Base-by-base conservation (phyloP, 2,888 invertebrate genomes). In the Drosophila demipolita region DNA sequence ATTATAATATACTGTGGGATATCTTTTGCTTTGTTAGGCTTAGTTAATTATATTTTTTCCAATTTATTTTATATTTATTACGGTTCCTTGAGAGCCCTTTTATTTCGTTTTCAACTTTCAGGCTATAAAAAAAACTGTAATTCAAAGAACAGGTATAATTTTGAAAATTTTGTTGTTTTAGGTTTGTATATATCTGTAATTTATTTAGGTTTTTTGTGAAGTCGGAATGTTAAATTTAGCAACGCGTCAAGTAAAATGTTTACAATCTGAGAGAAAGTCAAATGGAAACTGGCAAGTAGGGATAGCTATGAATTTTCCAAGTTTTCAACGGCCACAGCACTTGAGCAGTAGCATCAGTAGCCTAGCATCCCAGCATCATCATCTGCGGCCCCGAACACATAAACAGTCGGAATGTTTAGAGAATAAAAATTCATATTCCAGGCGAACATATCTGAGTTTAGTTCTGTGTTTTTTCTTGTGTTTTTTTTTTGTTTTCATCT, bases 261-360 rank as follows among this genome's bases (percentile, higher is more conserved):
- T 90, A 90, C 91, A 91, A 89, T 83, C 83, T 90, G 23, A 36
- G 90, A 83, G 89, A 90, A 91, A 78, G 83, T 83, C 84, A 86
- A 75, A 87, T 80, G 73, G 78, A 78, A 81, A 71, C 69, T 70
- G 68, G 66, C 66, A 61, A 54, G 71, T 33, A 45, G 36, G 54
- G 48, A 20, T 53, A 69, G 38, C 66, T 45, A 52, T 53, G 81
- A 71, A 80, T 73, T 76, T 85, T 82, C 69, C 71, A 69, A 73
- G 66, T 78, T 75, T 69, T 70, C 63, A 76, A 49, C 66, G 60
- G 61, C 75, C 59, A 66, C 49, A 57, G 38, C 69, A 76, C 81
- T 86, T 83, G 77, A 82, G 59, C 75, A 73, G 42, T 36, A 52
- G 60, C 59, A 55, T 55, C 79, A 66, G 42, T 35, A 33, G 66